A percentile compares a stretch with the other conserved stretches of the same genome.
Evolutionary conservation across 2,113 vertebrate genomes (phyloP).

Genomic region (Mola mola): DNA sequence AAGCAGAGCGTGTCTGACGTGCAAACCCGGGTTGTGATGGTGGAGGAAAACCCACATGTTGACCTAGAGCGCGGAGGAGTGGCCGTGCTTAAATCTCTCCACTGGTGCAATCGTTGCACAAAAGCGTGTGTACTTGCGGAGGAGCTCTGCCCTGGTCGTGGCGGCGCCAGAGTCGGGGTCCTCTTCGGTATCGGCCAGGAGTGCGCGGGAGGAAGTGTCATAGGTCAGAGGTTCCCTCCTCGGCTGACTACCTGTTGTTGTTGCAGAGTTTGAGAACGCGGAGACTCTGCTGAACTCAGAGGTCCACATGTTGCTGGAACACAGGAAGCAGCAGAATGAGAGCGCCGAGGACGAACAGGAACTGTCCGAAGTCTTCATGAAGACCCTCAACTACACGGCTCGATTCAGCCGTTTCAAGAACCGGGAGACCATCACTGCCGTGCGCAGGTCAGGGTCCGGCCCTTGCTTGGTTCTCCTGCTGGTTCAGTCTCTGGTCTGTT

Average conservation of each 20-base stretch:
- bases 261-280: slow-evolving; percentile 91
- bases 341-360: slow-evolving; percentile 98
- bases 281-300: slow-evolving; percentile 97
- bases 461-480: neutral
- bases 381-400: slow-evolving; percentile 94
- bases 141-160: no score
- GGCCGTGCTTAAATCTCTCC: no score
- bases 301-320: slow-evolving; percentile 97
- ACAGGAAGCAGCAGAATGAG: slow-evolving; percentile 98
- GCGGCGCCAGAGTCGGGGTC: no score
- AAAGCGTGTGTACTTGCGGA: no score
- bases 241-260: neutral
- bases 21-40: no score
- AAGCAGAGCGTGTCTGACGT: no score
- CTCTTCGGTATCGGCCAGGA: no score
- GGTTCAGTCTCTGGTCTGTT: neutral
- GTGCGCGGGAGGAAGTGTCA: no score
- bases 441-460: slow-evolving; percentile 83
- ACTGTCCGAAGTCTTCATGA: slow-evolving; percentile 98
- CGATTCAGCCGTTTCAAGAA: slow-evolving; percentile 99
- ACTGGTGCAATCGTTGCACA: no score
- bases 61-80: no score
- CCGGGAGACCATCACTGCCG: slow-evolving; percentile 96
- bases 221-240: no score
- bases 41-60: no score